Evolutionary conservation across 2,888 invertebrate species (phyloP), one percentile per base, ranked within the genome.

Genomic region (Philereme transversata): DNA sequence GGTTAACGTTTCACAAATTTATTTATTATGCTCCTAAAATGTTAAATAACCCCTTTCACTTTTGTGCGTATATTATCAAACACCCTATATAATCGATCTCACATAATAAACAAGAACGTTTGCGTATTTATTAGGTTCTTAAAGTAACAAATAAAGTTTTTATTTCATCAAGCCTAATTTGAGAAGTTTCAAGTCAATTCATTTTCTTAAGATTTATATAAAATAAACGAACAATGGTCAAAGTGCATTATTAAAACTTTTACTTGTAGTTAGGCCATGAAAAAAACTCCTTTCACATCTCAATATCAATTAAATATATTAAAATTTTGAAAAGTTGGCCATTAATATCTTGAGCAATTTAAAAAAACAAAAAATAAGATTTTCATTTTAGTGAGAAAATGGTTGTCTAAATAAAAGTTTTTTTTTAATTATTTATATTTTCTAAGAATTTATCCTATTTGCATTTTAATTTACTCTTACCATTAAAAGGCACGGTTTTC

Each of bases 401-500:
- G 22, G 22, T 22, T 40, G 6, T 40, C 4, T 40, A 38, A 38
- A 38, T 5, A 6, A 4, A 40, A 7, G 4, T 1, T 8, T 36
- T 36, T 36, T 40, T 40, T 6, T 40, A 40, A 38, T 38, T 38
- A 38, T 7, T 38, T 7, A 5, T 3, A 36, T 38, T 38, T 38
- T 38, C 38, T n/a, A n/a, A n/a, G n/a, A n/a, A n/a, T 22, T 22
- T 22, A 22, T 2, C 22, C 22, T 40, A 40, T 40, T 40, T 40
- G 40, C 7, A 40, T 5, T 41, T 36, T 38, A 45, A 33, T 22
- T 50, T 49, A 57, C 10, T 56, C 49, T 59, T 59, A 53, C 48
- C 48, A 44, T 48, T 62, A 58, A 53, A 61, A 62, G 62, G 62
- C 62, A 62, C 62, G 10, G 54, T 41, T 38, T 49, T 44, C 44